A percentile compares a stretch with the other conserved stretches of the same genome.
Conservation (phyloP, 2,797 vertebrate genomes). For the Cossypha heuglini region DNA sequence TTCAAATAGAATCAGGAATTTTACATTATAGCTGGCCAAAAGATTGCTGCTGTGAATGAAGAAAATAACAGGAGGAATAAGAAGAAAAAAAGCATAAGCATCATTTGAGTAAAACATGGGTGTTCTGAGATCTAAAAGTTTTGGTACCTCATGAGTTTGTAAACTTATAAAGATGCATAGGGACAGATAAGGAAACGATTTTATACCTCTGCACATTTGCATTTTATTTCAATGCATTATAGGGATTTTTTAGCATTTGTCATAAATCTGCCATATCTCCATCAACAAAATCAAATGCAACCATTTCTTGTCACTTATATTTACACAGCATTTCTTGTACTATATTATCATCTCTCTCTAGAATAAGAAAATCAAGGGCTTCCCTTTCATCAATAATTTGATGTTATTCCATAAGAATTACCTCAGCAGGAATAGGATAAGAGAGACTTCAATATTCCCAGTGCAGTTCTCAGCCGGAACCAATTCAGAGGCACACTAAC, state of each 20-base stretch:
- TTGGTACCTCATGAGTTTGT: neutral
- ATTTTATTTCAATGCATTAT: neutral
- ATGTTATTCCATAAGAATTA: neutral
- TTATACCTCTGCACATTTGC: neutral
- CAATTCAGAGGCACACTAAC: neutral
- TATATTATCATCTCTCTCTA: slow-evolving; percentile 3
- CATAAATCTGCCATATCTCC: neutral
- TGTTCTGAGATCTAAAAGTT: neutral
- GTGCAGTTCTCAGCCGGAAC: neutral
- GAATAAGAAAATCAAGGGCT: neutral
- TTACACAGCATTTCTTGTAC: neutral
- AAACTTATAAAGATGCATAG: neutral
- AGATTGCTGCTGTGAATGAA: neutral
- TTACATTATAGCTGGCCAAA: neutral
- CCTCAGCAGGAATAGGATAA: neutral
- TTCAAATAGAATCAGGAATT: slow-evolving; percentile 32
- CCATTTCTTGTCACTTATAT: fast-evolving
- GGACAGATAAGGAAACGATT: neutral
- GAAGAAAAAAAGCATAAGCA: neutral
- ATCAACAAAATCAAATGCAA: neutral
- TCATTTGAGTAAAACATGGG: neutral
- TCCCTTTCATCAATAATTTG: neutral
- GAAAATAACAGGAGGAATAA: neutral
- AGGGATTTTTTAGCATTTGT: neutral
- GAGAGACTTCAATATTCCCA: neutral